These are phyloP conservation scores for Philereme vetulata DNA, from an alignment of 2,888 invertebrate species.

Conservation along the genomic window DNA sequence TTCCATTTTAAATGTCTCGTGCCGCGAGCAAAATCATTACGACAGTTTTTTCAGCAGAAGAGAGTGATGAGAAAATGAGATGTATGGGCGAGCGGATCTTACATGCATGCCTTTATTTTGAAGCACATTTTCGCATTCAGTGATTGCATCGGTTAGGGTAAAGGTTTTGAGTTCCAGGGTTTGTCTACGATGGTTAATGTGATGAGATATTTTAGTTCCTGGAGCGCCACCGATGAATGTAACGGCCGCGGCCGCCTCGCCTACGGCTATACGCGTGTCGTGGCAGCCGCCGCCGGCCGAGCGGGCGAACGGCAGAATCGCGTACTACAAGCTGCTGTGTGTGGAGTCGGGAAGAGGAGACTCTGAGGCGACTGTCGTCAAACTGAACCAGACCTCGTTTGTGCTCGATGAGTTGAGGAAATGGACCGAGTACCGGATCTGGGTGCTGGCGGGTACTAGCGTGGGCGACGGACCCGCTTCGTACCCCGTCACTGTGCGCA, in stretches of 20 bases:
- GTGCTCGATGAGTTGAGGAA: conserved; percentile 94
- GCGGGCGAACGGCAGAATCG: conserved; percentile 95
- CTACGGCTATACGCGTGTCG: conserved; percentile 93
- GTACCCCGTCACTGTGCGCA: conserved; percentile 95
- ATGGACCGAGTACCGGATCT: conserved; percentile 98
- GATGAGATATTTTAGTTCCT: conserved; percentile 90
- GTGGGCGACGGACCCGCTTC: conserved; percentile 98
- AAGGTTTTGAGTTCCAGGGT: conserved; percentile 66
- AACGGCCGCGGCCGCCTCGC: conserved; percentile 93
- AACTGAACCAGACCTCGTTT: conserved; percentile 91
- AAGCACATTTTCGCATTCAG: conserved; percentile 81
- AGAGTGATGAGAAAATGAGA: conserved; percentile 70
- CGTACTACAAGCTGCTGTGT: conserved; percentile 97
- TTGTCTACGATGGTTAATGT: conserved; percentile 44
- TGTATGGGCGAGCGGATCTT: conserved; percentile 79
- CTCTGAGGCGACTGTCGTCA: conserved; percentile 92
- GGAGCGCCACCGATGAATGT: conserved; percentile 98
- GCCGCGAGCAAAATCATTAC: conserved; percentile 59
- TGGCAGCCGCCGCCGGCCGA: conserved; percentile 97
- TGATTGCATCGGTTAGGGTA: conserved; percentile 74
- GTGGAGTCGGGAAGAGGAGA: conserved; percentile 93
- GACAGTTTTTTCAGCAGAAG: conserved; percentile 66
- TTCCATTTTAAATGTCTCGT: conserved; percentile 48
- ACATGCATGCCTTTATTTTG: conserved; percentile 77
- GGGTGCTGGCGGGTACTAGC: conserved; percentile 97